These are phyloP conservation scores for Ophion obscuratus DNA, from an alignment of 2,888 invertebrate species.

Conservation along the genomic window DNA sequence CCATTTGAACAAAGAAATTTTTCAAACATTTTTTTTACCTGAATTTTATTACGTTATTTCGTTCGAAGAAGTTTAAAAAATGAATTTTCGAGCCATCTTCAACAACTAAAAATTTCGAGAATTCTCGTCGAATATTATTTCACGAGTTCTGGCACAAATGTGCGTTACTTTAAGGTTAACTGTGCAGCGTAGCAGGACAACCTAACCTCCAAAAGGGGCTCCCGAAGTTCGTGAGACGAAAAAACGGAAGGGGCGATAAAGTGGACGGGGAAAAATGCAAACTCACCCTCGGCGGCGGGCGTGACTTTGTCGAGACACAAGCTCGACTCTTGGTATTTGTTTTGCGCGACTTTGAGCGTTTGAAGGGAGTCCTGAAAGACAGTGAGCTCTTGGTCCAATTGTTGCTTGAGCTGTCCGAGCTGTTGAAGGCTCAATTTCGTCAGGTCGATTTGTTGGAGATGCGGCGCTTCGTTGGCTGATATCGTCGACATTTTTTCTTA, in stretches of 20 bases:
- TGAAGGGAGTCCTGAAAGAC: constrained; percentile 96
- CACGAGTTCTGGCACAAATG: not conserved
- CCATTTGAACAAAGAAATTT: too few species aligned
- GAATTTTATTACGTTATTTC: too few species aligned
- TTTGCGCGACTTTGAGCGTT: constrained; percentile 95
- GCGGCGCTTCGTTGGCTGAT: constrained; percentile 87
- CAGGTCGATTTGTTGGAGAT: constrained; percentile 92
- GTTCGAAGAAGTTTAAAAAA: too few species aligned
- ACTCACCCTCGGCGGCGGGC: constrained; percentile 88
- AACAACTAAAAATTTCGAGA: not conserved
- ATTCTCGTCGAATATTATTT: not conserved
- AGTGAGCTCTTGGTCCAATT: constrained; percentile 95
- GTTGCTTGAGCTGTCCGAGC: constrained; percentile 93
- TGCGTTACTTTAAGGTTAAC: not conserved
- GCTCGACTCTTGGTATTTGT: constrained; percentile 94
- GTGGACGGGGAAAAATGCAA: not conserved
- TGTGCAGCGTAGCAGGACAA: not conserved
- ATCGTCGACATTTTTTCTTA: constrained; percentile 86
- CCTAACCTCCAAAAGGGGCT: constrained; percentile 50
- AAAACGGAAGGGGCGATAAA: not conserved
- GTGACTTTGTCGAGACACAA: constrained; percentile 93
- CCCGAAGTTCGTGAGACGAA: not conserved
- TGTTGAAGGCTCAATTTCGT: constrained; percentile 92
- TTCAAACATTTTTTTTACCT: too few species aligned
- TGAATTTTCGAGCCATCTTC: not conserved